A percentile compares a stretch with the other conserved stretches of the same genome.
phyloP scores from a whole-genome alignment of 2,113 vertebrate genomes.

The Melanerpes formicivorus region DNA sequence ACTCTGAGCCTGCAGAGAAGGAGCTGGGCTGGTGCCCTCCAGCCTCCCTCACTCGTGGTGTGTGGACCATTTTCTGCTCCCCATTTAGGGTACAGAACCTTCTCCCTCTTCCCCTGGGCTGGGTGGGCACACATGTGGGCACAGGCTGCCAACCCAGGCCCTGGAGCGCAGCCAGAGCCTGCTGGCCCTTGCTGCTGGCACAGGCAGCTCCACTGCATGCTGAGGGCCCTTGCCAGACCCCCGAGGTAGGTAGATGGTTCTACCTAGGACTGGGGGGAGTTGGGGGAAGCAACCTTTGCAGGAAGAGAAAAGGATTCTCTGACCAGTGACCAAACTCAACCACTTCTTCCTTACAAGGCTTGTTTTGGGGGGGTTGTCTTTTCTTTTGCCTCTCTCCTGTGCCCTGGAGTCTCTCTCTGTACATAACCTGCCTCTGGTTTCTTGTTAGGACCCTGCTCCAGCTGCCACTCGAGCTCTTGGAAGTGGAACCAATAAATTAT shows the following conservation, averaged over 20 bases:
- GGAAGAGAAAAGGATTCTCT: neutral
- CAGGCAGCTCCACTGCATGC: fast-evolving
- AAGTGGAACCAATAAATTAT: conserved; percentile 62
- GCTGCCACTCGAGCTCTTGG: conserved; percentile 35
- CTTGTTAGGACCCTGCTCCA: neutral
- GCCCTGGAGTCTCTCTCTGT: conserved; percentile 28
- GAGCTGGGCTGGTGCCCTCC: neutral
- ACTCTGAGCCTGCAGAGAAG: neutral
- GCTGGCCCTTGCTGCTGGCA: fast-evolving
- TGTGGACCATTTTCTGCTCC: neutral
- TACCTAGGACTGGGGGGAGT: neutral
- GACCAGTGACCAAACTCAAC: conserved; percentile 43
- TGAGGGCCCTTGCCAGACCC: neutral
- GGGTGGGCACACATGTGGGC: neutral
- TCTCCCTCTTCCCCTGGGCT: neutral
- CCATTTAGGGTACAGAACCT: neutral
- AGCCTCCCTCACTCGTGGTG: fast-evolving
- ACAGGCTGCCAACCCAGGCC: neutral
- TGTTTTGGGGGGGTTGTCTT: too few relatives aligned
- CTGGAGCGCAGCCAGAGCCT: neutral
- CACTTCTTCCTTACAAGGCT: neutral
- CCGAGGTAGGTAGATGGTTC: neutral
- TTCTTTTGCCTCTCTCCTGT: neutral
- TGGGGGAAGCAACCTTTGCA: neutral
- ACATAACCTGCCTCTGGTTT: neutral